Conservation (phyloP, 1,140 invertebrate genomes). For the Rhynchophorus ferrugineus region DNA sequence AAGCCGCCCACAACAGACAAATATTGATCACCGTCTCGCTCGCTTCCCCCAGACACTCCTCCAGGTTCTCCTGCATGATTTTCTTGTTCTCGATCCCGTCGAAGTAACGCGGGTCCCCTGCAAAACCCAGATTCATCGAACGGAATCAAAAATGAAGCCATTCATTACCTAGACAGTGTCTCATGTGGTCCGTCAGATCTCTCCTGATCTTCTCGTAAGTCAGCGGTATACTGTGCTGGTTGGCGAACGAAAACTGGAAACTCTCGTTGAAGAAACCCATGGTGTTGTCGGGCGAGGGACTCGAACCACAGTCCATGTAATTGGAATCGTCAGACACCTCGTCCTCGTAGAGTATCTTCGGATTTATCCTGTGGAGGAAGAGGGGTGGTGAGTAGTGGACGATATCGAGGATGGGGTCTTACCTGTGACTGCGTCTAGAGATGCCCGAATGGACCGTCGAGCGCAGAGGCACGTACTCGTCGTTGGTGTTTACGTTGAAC, state of each 20-base stretch:
- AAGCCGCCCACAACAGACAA: slow-evolving; percentile 61
- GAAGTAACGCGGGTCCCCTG: too few species aligned
- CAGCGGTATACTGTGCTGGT: not conserved
- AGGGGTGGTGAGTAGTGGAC: too few species aligned
- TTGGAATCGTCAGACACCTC: not conserved
- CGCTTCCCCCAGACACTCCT: slow-evolving; percentile 45
- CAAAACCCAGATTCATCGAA: too few species aligned
- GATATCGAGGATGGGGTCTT: too few species aligned
- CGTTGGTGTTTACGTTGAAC: not conserved
- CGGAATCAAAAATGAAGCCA: too few species aligned
- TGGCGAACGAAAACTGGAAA: not conserved
- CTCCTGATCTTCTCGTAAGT: not conserved
- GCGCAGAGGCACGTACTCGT: not conserved
- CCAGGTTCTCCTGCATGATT: slow-evolving; percentile 48
- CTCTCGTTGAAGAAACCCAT: not conserved
- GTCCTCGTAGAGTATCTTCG: not conserved
- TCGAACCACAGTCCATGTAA: not conserved
- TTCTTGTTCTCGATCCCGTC: slow-evolving; percentile 62
- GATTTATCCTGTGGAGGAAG: too few species aligned
- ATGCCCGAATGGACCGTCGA: not conserved
- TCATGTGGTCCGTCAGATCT: not conserved
- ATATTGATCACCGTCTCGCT: slow-evolving; percentile 59
- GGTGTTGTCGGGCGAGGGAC: not conserved
- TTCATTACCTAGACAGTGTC: not conserved
- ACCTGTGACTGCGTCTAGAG: not conserved